Evolutionary conservation across 1,140 invertebrate genomes (phyloP).

Genomic region (Halictus rubicundus): DNA sequence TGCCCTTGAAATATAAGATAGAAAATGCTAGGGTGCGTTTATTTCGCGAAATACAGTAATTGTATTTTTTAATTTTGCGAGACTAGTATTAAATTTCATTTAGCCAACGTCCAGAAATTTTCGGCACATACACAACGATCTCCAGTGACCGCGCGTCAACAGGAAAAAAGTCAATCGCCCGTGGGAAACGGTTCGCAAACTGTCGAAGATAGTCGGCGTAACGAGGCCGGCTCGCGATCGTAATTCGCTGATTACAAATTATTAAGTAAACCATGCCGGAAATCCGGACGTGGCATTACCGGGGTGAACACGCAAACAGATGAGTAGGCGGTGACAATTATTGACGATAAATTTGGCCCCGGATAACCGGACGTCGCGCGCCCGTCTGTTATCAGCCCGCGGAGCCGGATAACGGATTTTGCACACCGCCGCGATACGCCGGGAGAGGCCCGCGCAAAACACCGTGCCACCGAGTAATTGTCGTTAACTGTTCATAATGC

Average conservation of each 20-base stretch:
- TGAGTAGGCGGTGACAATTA: constrained; percentile 56
- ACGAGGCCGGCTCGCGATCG: constrained; percentile 1
- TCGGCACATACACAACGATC: too few relatives aligned
- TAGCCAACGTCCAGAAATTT: too few relatives aligned
- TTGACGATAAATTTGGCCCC: constrained; percentile 64
- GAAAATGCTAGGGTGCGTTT: background rate
- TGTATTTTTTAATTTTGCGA: too few relatives aligned
- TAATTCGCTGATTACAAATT: constrained; percentile 70
- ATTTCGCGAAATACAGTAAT: too few relatives aligned
- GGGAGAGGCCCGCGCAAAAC: constrained; percentile 13
- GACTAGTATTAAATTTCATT: too few relatives aligned
- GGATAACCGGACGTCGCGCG: background rate
- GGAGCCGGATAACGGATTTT: constrained; percentile 54
- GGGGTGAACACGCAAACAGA: constrained; percentile 55
- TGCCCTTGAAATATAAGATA: too few relatives aligned
- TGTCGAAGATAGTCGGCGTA: too few relatives aligned
- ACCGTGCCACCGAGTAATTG: constrained; percentile 45
- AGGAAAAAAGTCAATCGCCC: too few relatives aligned
- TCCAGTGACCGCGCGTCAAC: too few relatives aligned
- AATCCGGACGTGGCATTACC: constrained; percentile 53
- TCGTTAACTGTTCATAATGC: constrained; percentile 52
- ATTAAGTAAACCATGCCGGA: constrained; percentile 66
- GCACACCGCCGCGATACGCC: constrained; percentile 37
- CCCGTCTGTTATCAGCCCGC: constrained; percentile 29
- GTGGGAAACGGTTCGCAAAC: too few relatives aligned